Base-by-base conservation (phyloP, 2,888 invertebrate species). In the Oscheius sp. region DNA sequence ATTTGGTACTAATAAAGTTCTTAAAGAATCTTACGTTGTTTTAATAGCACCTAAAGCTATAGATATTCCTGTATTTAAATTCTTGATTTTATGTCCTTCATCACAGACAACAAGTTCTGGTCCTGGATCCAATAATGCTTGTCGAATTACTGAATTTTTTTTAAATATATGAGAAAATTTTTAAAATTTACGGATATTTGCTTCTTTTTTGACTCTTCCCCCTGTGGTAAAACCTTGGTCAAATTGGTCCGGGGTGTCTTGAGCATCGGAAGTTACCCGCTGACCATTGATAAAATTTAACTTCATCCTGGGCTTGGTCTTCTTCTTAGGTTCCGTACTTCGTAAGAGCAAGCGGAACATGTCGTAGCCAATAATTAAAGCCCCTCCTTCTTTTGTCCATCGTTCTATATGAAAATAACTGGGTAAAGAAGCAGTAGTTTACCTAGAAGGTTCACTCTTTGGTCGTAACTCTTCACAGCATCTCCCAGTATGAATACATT, bases 21-120 rank as follows among this genome's bases (percentile, higher is more conserved):
- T 69, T 41, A n/a, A 71, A 29, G 13, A 35, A 9, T 35, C 35
- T 9, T 9, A 90, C 89, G 86, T 94, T 0, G 98, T 97, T 84
- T 93, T 92, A 91, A 99, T 96, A 88, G 95, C 94, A 89, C 97
- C 97, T 52, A 99, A 91, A 0, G 97, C 95, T 88, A 94, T 93
- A 0, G 97, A 96, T 84, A 96, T 97, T 76, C 95, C 95, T 0
- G 99, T 96, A 87, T 96, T 95, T 0, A 96, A 94, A 89, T 98
- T 99, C 90, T 99, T 99, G 81, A 99, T 99, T 23, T 97, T 92
- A 89, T 99, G 99, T 0, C 98, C 96, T 89, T 96, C 96, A 85
- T 96, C 96, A 88, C 96, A 96, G 78, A 96, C 95, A 0, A 96
- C 94, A 68, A 96, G 90, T 90, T 96, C 96, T 0, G 96, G 96